Evolutionary conservation across 2,113 vertebrate species (phyloP), one percentile per base, ranked within the genome.

Genomic region (Penelope pileata): DNA sequence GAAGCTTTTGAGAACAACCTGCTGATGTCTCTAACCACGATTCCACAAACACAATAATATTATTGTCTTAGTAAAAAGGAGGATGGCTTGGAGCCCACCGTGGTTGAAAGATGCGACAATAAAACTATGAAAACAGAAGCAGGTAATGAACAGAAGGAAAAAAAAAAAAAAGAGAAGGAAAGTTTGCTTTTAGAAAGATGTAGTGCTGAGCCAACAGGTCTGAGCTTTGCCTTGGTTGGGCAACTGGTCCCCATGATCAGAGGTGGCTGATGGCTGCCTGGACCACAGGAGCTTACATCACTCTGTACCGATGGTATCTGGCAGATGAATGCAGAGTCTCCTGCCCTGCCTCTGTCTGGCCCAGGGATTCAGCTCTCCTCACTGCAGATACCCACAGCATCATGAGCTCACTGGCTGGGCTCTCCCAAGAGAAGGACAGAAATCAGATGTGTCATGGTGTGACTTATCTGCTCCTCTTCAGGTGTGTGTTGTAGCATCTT

Each of bases 401-500:
- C 45, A 11, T 5, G 22, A 78, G 17, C 17, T 83, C 45, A 12
- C 15, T 23, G 24, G 13, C 15, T 5, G 21, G 32, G 17, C 7
- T 36, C 21, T 56, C 36, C 12, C 1, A 4, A 17, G 29, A 6
- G 21, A 2, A 47, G 29, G n/a, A 59, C n/a, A 77, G n/a, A 30
- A 66, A 72, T 12, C 30, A 45, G 27, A 0, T 1, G 17, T 0
- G 13, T 5, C 22, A 2, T 7, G 10, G 22, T 26, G 36, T 32
- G 10, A 47, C n/a, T 34, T 42, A 23, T 38, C 32, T 63, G 13
- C 19, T 83, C 24, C 21, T 22, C 26, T 53, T 59, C 17, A 30
- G 48, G 16, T 36, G 11, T 29, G 62, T 59, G 18, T 19, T 32
- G 24, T 4, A 56, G 6, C n/a, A 29, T 16, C 24, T 56, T 12